Percentiles rank a stretch among this genome's conserved stretches.
phyloP scores from a whole-genome alignment of 2,888 invertebrate genomes.

The Dysmachus trigonus region DNA sequence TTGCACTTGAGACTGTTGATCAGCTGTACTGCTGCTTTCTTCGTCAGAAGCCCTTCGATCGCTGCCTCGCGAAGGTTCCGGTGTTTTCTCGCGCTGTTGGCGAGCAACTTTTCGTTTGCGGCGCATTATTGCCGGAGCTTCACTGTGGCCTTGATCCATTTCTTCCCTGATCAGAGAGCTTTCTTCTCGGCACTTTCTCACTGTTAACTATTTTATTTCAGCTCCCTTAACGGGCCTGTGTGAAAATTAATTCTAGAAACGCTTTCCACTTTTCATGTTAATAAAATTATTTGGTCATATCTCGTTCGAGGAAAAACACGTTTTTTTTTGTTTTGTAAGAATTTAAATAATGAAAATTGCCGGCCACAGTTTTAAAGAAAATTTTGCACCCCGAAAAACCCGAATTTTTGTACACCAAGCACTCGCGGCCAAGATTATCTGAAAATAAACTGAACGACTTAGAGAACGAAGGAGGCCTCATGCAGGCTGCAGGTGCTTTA shows the following conservation, averaged over 20 bases:
- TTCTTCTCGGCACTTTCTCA: not conserved
- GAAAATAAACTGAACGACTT: conserved; percentile 42
- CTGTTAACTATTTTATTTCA: not conserved
- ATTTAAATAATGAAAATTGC: not conserved
- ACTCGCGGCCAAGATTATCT: conserved; percentile 6
- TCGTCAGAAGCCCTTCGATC: conserved; percentile 51
- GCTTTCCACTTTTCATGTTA: not conserved
- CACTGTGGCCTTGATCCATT: conserved; percentile 53
- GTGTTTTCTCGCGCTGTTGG: conserved; percentile 72
- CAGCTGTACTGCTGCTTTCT: conserved; percentile 53
- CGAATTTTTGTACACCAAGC: not conserved
- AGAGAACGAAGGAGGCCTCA: not conserved
- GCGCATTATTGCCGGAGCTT: conserved; percentile 66
- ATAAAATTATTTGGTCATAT: not conserved
- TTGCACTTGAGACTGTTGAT: conserved; percentile 50
- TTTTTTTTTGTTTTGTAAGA: not conserved
- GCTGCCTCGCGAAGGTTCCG: conserved; percentile 57
- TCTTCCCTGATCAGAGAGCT: not conserved
- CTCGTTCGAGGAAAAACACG: not conserved
- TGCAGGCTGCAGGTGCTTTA: conserved; percentile 14
- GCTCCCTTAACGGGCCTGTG: not conserved
- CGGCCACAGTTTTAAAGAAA: not conserved
- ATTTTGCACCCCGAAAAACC: conserved; percentile 16
- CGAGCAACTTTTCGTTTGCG: conserved; percentile 70
- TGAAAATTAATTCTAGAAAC: not conserved